These are phyloP conservation scores for Pterophyllum scalare DNA, from an alignment of 2,113 vertebrate species.

Conservation along the genomic window DNA sequence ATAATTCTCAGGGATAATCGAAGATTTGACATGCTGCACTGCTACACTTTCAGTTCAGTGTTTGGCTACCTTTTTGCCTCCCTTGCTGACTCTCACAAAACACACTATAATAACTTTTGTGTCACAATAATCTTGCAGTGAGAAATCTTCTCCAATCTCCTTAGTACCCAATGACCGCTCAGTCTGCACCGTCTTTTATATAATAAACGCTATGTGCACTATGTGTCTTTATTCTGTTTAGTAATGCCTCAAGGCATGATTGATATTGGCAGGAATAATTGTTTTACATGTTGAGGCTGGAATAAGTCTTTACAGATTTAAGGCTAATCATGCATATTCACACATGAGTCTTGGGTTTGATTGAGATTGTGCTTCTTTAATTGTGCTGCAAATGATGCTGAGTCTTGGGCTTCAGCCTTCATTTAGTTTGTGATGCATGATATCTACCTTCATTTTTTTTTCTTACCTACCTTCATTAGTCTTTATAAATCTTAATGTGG, in stretches of 20 bases:
- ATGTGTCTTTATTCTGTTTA: constrained; percentile 37
- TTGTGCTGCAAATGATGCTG: not conserved
- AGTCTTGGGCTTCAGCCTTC: not conserved
- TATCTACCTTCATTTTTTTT: not conserved
- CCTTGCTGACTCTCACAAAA: constrained; percentile 28
- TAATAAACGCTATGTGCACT: constrained; percentile 35
- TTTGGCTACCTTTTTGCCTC: constrained; percentile 25
- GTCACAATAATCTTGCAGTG: constrained; percentile 48
- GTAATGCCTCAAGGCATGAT: constrained; percentile 42
- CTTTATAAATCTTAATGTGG: not conserved
- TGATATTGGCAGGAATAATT: constrained; percentile 59
- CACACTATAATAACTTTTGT: constrained; percentile 50
- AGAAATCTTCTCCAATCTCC: constrained; percentile 41
- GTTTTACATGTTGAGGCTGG: constrained; percentile 63
- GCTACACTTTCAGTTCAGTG: constrained; percentile 42
- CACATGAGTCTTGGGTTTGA: constrained; percentile 40
- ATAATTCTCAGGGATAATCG: constrained; percentile 65
- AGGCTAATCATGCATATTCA: constrained; percentile 59
- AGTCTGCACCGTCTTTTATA: constrained; percentile 30
- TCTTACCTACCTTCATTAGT: too few relatives aligned
- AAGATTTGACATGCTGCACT: constrained; percentile 66
- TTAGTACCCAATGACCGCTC: constrained; percentile 34
- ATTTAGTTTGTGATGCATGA: constrained; percentile 13
- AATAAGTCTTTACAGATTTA: constrained; percentile 58
- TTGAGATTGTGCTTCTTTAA: constrained; percentile 13